phyloP scores from a whole-genome alignment of 2,888 invertebrate species.

The Nemotelus pantherinus region DNA sequence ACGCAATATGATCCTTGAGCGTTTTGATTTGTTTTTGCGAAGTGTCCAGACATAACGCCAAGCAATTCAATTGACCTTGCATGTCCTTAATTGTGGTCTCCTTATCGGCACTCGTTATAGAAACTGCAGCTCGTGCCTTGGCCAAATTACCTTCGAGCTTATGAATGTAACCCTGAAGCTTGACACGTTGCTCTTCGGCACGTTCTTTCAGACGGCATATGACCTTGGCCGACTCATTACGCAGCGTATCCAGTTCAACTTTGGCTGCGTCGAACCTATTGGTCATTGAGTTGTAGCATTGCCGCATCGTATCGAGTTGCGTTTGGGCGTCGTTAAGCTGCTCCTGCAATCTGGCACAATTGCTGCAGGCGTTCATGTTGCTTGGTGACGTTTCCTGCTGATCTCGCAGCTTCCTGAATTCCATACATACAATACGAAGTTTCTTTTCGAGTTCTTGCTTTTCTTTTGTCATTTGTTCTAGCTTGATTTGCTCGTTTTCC shows the following conservation, averaged over 20 bases:
- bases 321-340: not conserved
- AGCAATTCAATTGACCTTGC: constrained; percentile 60
- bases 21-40: constrained; percentile 63
- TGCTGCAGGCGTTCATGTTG: not conserved
- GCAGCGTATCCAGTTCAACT: constrained; percentile 57
- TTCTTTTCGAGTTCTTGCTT: constrained; percentile 58
- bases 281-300: constrained; percentile 15
- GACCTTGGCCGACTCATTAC: constrained; percentile 57
- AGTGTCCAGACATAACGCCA: constrained; percentile 62
- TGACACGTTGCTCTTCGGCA: constrained; percentile 59
- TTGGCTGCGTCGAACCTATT: constrained; percentile 57
- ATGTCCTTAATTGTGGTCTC: constrained; percentile 61
- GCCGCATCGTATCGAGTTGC: constrained; percentile 4
- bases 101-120: constrained; percentile 59
- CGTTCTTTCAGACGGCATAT: constrained; percentile 61
- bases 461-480: constrained; percentile 57
- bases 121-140: constrained; percentile 61
- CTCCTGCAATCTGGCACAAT: constrained; percentile 3
- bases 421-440: constrained; percentile 60
- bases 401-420: constrained; percentile 57
- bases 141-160: constrained; percentile 61
- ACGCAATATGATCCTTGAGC: constrained; percentile 60
- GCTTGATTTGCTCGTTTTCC: constrained; percentile 59
- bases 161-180: constrained; percentile 60
- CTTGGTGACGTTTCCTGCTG: not conserved